Conservation (phyloP, 1,140 invertebrate species). For the Andricus grossulariae region DNA sequence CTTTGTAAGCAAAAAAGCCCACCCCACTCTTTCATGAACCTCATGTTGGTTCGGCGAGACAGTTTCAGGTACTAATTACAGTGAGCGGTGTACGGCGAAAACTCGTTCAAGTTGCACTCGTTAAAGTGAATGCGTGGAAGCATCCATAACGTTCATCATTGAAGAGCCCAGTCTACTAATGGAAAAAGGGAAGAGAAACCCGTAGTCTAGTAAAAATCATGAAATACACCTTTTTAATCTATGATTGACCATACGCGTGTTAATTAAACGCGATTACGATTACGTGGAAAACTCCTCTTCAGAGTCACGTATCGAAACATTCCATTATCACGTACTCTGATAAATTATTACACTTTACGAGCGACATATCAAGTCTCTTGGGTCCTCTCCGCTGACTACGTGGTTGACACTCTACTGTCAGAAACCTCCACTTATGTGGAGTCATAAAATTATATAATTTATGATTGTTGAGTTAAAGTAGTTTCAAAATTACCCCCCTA, state of each 20-base stretch:
- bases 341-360: conserved; percentile 24
- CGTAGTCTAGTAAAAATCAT: neutral
- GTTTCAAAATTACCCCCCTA: neutral
- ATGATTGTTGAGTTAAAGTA: neutral
- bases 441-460: conserved; percentile 19
- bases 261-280: conserved; percentile 10
- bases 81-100: conserved; percentile 17
- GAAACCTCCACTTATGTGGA: conserved; percentile 10
- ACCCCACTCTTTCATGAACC: neutral
- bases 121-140: conserved; percentile 22
- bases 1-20: neutral
- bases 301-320: neutral
- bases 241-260: neutral
- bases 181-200: neutral
- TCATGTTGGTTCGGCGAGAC: conserved; percentile 28
- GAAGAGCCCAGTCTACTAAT: conserved; percentile 2
- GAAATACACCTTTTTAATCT: conserved; percentile 6
- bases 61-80: conserved; percentile 27
- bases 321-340: conserved; percentile 16
- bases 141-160: conserved; percentile 20
- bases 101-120: conserved; percentile 17
- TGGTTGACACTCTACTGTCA: conserved; percentile 7
- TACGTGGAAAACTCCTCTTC: neutral
- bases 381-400: neutral
- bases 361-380: neutral